Evolutionary conservation across 2,888 invertebrate species (phyloP).

Genomic region (Elgonia sp.): DNA sequence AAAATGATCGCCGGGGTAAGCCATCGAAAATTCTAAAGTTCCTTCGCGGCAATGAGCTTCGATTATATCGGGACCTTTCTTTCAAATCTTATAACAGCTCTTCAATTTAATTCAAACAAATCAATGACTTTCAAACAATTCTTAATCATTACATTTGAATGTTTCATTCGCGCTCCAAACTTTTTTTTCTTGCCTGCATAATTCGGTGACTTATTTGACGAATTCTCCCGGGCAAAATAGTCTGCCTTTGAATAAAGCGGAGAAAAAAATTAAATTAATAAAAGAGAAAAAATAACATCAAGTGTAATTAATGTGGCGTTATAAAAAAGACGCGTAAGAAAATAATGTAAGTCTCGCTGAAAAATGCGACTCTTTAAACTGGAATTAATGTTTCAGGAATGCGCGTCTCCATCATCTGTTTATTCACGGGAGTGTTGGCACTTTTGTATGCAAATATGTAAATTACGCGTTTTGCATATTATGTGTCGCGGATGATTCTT

Average conservation of each 20-base stretch:
- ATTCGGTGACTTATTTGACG: conserved; percentile 24
- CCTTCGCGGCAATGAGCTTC: conserved; percentile 58
- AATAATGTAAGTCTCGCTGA: conserved; percentile 42
- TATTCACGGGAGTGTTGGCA: conserved; percentile 57
- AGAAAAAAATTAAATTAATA: neutral
- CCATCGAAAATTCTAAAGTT: conserved; percentile 70
- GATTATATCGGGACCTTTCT: conserved; percentile 66
- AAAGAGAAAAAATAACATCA: conserved; percentile 28
- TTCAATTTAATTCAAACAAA: conserved; percentile 65
- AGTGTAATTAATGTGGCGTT: conserved; percentile 43
- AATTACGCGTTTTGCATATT: conserved; percentile 72
- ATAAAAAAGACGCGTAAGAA: conserved; percentile 10
- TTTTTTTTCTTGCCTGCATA: conserved; percentile 3
- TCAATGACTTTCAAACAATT: conserved; percentile 60
- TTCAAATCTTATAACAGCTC: conserved; percentile 53
- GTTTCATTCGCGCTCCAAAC: conserved; percentile 36
- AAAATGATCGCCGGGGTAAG: conserved; percentile 65
- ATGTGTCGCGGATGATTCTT: conserved; percentile 65
- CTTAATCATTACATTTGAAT: conserved; percentile 46
- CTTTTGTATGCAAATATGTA: conserved; percentile 74
- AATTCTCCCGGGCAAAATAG: neutral
- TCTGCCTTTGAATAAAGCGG: neutral
- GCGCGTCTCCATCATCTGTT: conserved; percentile 64
- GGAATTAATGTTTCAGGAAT: conserved; percentile 57
- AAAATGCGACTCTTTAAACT: conserved; percentile 60